phyloP scores from a whole-genome alignment of 1,140 invertebrate genomes.

The Bombus confusus region DNA sequence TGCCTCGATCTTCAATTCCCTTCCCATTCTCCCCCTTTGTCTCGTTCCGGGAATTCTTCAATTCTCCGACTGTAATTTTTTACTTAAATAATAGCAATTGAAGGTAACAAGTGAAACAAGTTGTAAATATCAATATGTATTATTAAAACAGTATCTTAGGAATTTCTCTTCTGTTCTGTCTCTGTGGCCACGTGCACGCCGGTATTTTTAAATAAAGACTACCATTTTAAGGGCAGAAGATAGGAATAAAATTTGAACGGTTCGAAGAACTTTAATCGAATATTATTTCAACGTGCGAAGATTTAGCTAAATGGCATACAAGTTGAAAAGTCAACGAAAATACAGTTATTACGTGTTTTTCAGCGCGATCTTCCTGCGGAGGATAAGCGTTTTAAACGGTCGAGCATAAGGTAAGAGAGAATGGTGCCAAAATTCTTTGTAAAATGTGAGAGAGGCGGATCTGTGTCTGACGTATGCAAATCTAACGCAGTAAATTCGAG shows the following conservation, averaged over 20 bases:
- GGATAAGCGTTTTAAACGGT: not conserved
- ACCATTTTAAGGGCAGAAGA: accelerated
- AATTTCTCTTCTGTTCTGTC: not conserved
- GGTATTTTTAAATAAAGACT: not conserved
- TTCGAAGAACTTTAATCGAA: not conserved
- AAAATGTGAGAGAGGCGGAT: constrained; percentile 2
- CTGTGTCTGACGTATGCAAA: constrained; percentile 18
- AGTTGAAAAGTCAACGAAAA: too few species aligned
- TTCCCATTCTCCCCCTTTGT: not conserved
- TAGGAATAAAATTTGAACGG: not conserved
- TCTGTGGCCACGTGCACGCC: too few species aligned
- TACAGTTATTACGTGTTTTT: too few species aligned
- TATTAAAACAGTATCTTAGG: not conserved
- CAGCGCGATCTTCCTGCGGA: too few species aligned
- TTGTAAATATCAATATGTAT: not conserved
- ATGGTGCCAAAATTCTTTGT: constrained; percentile 18
- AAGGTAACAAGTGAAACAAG: not conserved
- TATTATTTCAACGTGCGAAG: not conserved
- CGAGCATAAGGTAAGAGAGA: not conserved
- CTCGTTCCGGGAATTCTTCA: not conserved
- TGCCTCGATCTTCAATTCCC: constrained; percentile 12
- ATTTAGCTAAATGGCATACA: too few species aligned
- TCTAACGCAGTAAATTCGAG: constrained; percentile 14
- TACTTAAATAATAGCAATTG: not conserved
- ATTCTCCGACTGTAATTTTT: not conserved